Evolutionary conservation across 2,113 vertebrate genomes (phyloP).

Genomic region (Electrona antarctica): DNA sequence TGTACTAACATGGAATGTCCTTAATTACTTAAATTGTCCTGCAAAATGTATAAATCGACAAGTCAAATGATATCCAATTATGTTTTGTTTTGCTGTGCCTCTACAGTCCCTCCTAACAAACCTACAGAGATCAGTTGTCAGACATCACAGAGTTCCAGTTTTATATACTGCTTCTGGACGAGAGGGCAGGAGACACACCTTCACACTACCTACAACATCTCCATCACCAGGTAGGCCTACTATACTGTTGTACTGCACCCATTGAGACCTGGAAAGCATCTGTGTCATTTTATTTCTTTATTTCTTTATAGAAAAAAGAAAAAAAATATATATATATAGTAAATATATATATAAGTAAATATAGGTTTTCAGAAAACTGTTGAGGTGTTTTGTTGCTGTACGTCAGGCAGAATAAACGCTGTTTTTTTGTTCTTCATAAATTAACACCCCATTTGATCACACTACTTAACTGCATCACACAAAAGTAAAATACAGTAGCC

Average conservation of each 20-base stretch:
- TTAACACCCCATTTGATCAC: no score
- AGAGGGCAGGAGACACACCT: slow-evolving; percentile 62
- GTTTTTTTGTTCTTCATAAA: no score
- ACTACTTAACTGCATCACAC: no score
- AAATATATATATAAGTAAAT: no score
- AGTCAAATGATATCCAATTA: neutral
- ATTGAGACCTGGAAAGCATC: no score
- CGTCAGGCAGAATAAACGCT: no score
- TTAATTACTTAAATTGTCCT: neutral
- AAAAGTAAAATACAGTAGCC: no score
- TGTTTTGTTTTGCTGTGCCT: neutral
- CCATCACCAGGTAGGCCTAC: slow-evolving; percentile 55
- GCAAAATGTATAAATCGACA: neutral
- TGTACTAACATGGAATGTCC: neutral
- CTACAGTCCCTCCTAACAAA: slow-evolving; percentile 70
- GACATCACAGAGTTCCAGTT: slow-evolving; percentile 39
- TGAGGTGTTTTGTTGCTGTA: no score
- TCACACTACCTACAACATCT: slow-evolving; percentile 56
- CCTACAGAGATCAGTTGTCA: slow-evolving; percentile 65
- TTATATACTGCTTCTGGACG: slow-evolving; percentile 61
- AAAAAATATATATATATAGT: no score
- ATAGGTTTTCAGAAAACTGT: no score
- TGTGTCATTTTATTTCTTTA: no score
- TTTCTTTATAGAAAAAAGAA: no score
- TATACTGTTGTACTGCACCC: neutral